These are phyloP conservation scores for Drosophila lini DNA, from an alignment of 1,140 invertebrate genomes.

Conservation along the genomic window DNA sequence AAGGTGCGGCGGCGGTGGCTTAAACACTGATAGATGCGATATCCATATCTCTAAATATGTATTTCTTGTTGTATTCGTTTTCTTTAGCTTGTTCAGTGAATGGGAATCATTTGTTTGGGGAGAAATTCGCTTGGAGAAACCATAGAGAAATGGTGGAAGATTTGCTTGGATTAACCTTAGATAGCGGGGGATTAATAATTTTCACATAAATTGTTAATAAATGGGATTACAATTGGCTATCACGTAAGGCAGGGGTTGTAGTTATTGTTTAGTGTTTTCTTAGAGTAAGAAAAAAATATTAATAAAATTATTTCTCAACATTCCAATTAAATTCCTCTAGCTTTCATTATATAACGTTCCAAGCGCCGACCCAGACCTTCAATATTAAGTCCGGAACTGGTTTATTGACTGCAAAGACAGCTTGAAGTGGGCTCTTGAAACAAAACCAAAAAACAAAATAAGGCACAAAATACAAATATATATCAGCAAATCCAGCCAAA, in stretches of 20 bases:
- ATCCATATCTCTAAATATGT: slow-evolving; percentile 21
- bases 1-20: slow-evolving; percentile 29
- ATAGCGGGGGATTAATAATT: slow-evolving; percentile 5
- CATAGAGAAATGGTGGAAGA: slow-evolving; percentile 12
- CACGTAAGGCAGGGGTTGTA: too few relatives aligned
- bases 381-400: slow-evolving; percentile 31
- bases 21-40: slow-evolving; percentile 32
- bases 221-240: neutral
- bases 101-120: slow-evolving; percentile 33
- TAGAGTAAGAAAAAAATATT: neutral
- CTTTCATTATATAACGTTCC: slow-evolving; percentile 9
- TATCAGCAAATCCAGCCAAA: slow-evolving; percentile 40
- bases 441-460: slow-evolving; percentile 8
- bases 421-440: slow-evolving; percentile 37
- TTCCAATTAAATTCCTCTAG: slow-evolving; percentile 1
- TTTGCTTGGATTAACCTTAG: slow-evolving; percentile 24
- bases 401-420: slow-evolving; percentile 40
- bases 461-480: slow-evolving; percentile 19
- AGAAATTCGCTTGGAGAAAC: slow-evolving; percentile 26
- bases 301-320: neutral
- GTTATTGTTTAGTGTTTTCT: neutral
- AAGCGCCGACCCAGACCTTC: slow-evolving; percentile 36
- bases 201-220: neutral
- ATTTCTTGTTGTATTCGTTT: slow-evolving; percentile 14
- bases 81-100: slow-evolving; percentile 28